Evolutionary conservation across 2,113 vertebrate genomes (phyloP).

Genomic region (Echinops telfairi): DNA sequence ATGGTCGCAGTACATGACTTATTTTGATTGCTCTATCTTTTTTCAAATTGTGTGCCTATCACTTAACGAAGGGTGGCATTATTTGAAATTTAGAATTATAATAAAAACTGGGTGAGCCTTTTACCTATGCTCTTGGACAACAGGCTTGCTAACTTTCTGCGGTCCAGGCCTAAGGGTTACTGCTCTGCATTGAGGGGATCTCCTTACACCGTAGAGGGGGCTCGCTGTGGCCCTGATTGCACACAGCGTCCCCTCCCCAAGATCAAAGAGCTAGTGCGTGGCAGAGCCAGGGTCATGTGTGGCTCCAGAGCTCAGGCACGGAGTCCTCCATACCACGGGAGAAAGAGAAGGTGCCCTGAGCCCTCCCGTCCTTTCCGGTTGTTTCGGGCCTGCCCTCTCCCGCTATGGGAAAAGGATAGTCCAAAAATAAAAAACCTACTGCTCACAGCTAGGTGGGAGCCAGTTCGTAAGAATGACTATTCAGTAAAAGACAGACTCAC

Average conservation of each 20-base stretch:
- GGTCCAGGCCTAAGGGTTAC: neutral
- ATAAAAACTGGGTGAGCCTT: neutral
- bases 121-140: neutral
- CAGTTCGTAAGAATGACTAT: neutral
- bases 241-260: neutral
- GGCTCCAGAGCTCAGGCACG: neutral
- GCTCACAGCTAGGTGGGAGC: neutral
- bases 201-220: constrained; percentile 3
- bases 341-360: neutral
- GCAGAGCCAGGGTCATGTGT: neutral
- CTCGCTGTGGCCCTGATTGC: neutral
- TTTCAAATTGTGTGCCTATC: neutral
- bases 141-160: neutral
- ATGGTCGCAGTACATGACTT: neutral
- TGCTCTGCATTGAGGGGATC: neutral
- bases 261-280: neutral
- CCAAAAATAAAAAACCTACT: neutral
- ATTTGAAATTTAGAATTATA: neutral
- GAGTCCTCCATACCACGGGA: neutral
- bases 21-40: neutral
- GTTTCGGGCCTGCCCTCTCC: neutral
- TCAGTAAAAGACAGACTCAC: neutral
- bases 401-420: neutral
- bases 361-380: neutral
- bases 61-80: neutral